Conservation (phyloP, 2,113 vertebrate genomes). For the Antechinus stuartii region DNA sequence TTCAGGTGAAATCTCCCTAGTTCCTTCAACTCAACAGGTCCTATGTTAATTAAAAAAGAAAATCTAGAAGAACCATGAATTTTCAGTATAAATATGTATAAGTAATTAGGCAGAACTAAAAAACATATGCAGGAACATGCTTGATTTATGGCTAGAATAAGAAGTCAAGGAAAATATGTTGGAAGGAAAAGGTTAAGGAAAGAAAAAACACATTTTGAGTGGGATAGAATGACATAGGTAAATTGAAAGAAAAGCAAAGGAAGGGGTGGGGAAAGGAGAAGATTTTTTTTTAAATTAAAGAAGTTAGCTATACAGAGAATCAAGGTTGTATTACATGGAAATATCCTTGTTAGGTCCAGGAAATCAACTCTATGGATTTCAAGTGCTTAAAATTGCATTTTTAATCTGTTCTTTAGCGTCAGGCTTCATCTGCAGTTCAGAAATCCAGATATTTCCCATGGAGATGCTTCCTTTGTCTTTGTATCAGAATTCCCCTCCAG, state of each 20-base stretch:
- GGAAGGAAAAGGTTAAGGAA: slow-evolving; percentile 32
- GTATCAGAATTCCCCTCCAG: neutral
- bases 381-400: slow-evolving; percentile 11
- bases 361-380: neutral
- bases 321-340: neutral
- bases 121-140: slow-evolving; percentile 20
- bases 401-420: slow-evolving; percentile 20
- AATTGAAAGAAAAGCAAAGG: slow-evolving; percentile 40
- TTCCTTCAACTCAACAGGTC: slow-evolving; percentile 17
- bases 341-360: neutral
- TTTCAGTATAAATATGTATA: slow-evolving; percentile 40
- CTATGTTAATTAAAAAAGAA: slow-evolving; percentile 60
- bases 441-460: neutral
- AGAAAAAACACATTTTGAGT: slow-evolving; percentile 51
- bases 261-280: neutral
- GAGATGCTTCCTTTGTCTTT: neutral
- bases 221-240: slow-evolving; percentile 31
- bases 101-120: slow-evolving; percentile 51
- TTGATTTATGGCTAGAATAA: slow-evolving; percentile 51
- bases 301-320: neutral
- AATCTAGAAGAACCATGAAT: slow-evolving; percentile 51
- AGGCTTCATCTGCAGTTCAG: neutral
- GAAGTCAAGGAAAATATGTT: slow-evolving; percentile 54
- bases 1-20: neutral
- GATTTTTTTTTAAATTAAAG: neutral